Evolutionary conservation across 1,140 invertebrate genomes (phyloP).

Genomic region (Camponotus vicinus): DNA sequence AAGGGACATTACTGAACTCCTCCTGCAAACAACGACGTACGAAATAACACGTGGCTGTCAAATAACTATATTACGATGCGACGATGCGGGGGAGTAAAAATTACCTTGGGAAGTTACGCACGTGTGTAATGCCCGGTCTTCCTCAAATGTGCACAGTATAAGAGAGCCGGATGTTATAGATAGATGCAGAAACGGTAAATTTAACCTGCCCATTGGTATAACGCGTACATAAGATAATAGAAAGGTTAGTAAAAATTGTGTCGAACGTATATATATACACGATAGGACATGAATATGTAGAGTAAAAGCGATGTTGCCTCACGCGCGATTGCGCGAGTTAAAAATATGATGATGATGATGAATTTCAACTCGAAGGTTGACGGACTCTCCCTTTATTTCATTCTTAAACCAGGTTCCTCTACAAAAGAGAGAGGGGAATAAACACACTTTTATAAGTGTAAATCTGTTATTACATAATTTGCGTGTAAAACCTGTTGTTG

Average conservation of each 20-base stretch:
- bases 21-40: conserved; percentile 26
- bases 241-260: conserved; percentile 65
- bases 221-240: conserved; percentile 71
- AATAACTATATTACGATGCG: conserved; percentile 59
- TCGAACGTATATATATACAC: conserved; percentile 22
- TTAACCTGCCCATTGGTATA: conserved; percentile 56
- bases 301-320: conserved; percentile 5
- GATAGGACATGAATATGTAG: conserved; percentile 31
- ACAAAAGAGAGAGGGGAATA: neutral
- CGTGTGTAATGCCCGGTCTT: conserved; percentile 57
- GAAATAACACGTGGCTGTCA: conserved; percentile 63
- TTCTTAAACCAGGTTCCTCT: neutral
- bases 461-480: neutral
- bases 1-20: conserved; percentile 3
- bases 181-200: conserved; percentile 61
- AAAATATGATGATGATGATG: conserved; percentile 46
- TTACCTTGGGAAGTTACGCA: conserved; percentile 67
- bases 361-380: conserved; percentile 51
- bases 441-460: too few relatives aligned
- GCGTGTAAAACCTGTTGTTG: neutral
- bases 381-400: conserved; percentile 16
- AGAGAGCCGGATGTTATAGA: conserved; percentile 62
- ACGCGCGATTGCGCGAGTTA: conserved; percentile 26
- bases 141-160: conserved; percentile 36
- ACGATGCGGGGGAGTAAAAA: conserved; percentile 30